Conservation (phyloP, 2,113 vertebrate genomes). For the Lepidothrix coronata region DNA sequence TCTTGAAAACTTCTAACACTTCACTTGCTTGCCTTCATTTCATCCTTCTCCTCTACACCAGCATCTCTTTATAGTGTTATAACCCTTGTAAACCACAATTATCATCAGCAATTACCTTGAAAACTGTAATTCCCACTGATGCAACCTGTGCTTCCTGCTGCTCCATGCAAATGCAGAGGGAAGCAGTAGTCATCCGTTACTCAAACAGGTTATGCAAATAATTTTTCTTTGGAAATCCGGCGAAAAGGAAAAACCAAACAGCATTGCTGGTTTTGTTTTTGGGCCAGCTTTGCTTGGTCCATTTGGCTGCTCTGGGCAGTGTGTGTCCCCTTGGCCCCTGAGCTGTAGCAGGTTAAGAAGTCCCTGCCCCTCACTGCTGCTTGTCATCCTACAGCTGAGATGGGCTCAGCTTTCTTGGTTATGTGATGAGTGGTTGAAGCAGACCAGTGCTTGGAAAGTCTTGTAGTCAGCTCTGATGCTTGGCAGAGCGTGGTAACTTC, state of each 20-base stretch:
- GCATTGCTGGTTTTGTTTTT: fast-evolving
- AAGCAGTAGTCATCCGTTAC: not conserved
- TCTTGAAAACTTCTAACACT: not conserved
- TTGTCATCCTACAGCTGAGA: not conserved
- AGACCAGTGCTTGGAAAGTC: not conserved
- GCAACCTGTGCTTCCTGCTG: not conserved
- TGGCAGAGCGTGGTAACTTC: not conserved
- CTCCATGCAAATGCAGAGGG: not conserved
- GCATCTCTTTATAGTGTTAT: not conserved
- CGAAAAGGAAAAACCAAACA: not conserved
- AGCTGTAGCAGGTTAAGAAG: not conserved
- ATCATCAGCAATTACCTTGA: not conserved
- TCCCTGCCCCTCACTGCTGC: not conserved
- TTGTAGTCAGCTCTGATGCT: not conserved
- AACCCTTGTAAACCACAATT: not conserved
- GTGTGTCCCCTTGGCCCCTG: fast-evolving
- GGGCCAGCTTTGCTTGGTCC: not conserved
- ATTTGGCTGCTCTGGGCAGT: not conserved
- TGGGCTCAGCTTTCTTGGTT: not conserved
- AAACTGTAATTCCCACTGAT: not conserved
- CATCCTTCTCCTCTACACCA: not conserved
- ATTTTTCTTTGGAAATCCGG: not conserved
- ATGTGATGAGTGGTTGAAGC: not conserved
- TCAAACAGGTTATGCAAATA: not conserved
- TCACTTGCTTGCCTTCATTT: not conserved